phyloP scores from a whole-genome alignment of 2,888 invertebrate species.

The Eumerus sabulonum region DNA sequence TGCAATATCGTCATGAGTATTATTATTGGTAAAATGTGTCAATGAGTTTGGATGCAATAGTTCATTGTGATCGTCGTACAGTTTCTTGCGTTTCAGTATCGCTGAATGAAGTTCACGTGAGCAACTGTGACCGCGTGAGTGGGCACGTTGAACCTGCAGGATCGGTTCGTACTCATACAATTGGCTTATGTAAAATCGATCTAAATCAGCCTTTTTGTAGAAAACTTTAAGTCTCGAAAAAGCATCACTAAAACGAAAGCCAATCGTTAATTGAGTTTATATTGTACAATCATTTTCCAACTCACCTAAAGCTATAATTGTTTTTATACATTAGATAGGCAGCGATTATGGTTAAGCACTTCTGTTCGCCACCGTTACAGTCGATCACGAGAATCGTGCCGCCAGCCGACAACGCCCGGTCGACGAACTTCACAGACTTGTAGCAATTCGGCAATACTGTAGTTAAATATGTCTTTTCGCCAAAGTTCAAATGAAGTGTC shows the following conservation, averaged over 20 bases:
- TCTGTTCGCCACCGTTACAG: constrained; percentile 73
- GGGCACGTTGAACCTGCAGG: constrained; percentile 74
- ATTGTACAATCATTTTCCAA: not conserved
- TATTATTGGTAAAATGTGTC: constrained; percentile 26
- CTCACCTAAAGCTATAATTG: constrained; percentile 74
- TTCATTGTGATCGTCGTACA: constrained; percentile 68
- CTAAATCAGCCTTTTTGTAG: constrained; percentile 74
- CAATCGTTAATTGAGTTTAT: not conserved
- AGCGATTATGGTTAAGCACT: constrained; percentile 73
- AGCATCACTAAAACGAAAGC: constrained; percentile 70
- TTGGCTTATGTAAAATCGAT: constrained; percentile 74
- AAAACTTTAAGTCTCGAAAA: constrained; percentile 72
- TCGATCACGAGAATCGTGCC: constrained; percentile 73
- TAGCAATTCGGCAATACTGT: constrained; percentile 75
- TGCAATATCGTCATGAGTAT: constrained; percentile 39
- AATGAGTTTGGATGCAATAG: constrained; percentile 22
- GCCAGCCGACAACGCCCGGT: constrained; percentile 71
- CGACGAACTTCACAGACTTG: constrained; percentile 73
- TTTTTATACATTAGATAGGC: constrained; percentile 75
- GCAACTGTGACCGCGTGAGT: constrained; percentile 74
- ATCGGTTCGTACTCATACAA: constrained; percentile 76
- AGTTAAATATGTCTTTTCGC: constrained; percentile 73
- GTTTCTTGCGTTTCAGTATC: constrained; percentile 73
- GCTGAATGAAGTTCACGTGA: constrained; percentile 73
- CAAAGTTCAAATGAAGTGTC: constrained; percentile 74